Base-by-base conservation (phyloP, 2,888 invertebrate genomes). In the Schizotus pectinicornis region DNA sequence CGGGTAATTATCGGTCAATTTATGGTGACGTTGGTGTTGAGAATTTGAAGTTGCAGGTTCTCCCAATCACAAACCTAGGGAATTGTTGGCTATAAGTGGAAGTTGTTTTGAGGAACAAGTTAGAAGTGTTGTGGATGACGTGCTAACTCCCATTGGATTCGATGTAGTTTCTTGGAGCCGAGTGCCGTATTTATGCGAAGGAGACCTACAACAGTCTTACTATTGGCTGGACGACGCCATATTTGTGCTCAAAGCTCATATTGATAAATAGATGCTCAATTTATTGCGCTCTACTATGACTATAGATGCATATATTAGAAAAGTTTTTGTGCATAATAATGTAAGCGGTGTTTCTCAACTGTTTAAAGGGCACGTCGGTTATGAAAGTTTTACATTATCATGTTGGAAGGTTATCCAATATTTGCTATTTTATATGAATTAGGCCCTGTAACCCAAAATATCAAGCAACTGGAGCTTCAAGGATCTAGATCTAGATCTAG, bases 131-230 rank as follows among this genome's bases (percentile, higher is more conserved):
- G 81, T 88, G 14, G 76, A 81, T 34, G 76, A 85, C 57, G 86
- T 90, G 5, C 84, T 90, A 45, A 74, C 53, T 37, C 88, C 88
- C 0, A 79, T 85, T 46, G 91, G 91, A 2, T 93, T 94, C 77
- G 83, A 86, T 54, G 84, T 98, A 36, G 84, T 89, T 42, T 84
- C 87, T 3, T 98, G 97, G 94, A 88, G 94, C 7, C 87, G 94
- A 70, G 87, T 96, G 37, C 98, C 98, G 0, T 98, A 98, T 78
- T 83, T 99, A 35, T 98, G 98, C 80, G 98, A 99, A 80, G 98
- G 98, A 0, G 98, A 98, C 79, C 84, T 97, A 65, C 86, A 90
- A 42, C 94, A 93, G 78, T 90, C 93, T 0, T 94, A 91, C 81
- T 97, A 96, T 80, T 94, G 94, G 88, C 84, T 97, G 45, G 89